A percentile compares a stretch with the other conserved stretches of the same genome.
Evolutionary conservation across 92 coral and sea anemone genomes (phyloP).

Genomic region (Virgularia gustaviana): DNA sequence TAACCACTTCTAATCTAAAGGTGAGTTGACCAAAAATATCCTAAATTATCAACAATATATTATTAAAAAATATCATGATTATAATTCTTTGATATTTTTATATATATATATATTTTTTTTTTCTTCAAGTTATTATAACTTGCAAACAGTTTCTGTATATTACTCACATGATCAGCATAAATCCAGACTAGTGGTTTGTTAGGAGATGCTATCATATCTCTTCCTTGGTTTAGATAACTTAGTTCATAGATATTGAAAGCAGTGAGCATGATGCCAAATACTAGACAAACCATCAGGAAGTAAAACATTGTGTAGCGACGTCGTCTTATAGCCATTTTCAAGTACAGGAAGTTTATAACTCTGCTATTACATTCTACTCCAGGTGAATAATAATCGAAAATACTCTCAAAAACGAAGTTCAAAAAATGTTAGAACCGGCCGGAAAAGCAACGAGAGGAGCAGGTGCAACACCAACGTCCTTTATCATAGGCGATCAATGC

Average conservation of each 20-base stretch:
- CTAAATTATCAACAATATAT: background rate
- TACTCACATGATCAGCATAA: constrained; percentile 75
- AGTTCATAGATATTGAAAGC: constrained; percentile 76
- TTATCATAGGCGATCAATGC: no score
- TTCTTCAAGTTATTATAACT: background rate
- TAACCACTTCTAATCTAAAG: constrained; percentile 74
- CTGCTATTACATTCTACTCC: no score
- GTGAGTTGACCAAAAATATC: no score
- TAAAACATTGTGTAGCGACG: constrained; percentile 25
- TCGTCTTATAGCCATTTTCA: background rate
- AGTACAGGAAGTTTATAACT: background rate
- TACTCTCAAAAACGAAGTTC: no score
- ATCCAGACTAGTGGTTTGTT: constrained; percentile 73
- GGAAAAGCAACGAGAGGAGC: no score
- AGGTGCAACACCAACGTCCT: no score
- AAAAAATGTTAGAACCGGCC: no score
- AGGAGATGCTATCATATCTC: constrained; percentile 42
- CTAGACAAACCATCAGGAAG: constrained; percentile 63
- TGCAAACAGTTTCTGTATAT: background rate
- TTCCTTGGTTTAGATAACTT: constrained; percentile 52
- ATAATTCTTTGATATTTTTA: background rate
- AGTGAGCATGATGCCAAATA: constrained; percentile 76
- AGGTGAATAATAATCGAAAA: no score
- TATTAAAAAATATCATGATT: background rate
- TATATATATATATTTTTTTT: no score